These are phyloP conservation scores for Plodia interpunctella DNA, from an alignment of 1,140 invertebrate species.

Conservation along the genomic window DNA sequence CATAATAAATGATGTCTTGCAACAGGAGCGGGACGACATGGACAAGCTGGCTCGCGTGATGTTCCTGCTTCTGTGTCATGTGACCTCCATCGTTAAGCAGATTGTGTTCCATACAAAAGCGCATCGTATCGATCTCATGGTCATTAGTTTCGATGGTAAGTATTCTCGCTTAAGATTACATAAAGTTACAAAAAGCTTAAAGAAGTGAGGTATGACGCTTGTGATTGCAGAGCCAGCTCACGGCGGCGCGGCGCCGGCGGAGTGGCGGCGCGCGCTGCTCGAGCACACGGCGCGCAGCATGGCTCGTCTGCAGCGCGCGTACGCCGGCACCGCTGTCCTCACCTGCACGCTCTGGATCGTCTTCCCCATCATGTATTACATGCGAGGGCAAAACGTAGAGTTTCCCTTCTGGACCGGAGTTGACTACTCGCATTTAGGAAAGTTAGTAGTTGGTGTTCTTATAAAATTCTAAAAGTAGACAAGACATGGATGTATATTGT, in stretches of 20 bases:
- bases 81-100: constrained; percentile 60
- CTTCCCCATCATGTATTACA: constrained; percentile 37
- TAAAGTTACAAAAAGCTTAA: too few species aligned
- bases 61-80: constrained; percentile 63
- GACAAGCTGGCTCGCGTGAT: constrained; percentile 53
- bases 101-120: constrained; percentile 46
- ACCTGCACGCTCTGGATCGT: constrained; percentile 57
- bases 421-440: constrained; percentile 20
- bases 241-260: constrained; percentile 14
- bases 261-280: constrained; percentile 13
- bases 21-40: constrained; percentile 46
- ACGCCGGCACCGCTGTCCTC: constrained; percentile 48
- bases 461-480: too few species aligned
- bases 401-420: constrained; percentile 50
- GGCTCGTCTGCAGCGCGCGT: constrained; percentile 36
- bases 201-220: not conserved
- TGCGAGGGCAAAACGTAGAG: constrained; percentile 28
- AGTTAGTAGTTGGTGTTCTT: constrained; percentile 10
- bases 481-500: too few species aligned
- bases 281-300: constrained; percentile 23
- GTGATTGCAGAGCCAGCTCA: constrained; percentile 31
- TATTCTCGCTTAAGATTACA: not conserved
- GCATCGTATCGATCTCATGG: constrained; percentile 36
- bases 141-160: constrained; percentile 37
- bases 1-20: not conserved